Percentiles rank a stretch among this genome's conserved stretches.
Evolutionary conservation across 2,888 invertebrate species (phyloP).

Genomic region (Corbicula japonica): DNA sequence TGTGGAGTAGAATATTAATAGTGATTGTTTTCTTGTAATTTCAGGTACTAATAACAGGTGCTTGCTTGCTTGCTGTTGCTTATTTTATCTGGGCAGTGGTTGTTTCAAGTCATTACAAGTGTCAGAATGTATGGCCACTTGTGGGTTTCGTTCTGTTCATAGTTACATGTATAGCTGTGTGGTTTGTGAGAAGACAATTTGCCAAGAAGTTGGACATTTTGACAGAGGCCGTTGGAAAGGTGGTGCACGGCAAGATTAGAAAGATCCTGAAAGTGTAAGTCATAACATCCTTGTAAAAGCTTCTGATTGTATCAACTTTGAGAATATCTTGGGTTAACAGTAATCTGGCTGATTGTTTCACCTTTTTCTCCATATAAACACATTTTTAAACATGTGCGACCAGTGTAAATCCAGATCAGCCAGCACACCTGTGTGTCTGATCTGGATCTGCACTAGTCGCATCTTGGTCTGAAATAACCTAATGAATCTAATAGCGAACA

Average conservation of each 20-base stretch:
- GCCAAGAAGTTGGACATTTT: conserved; percentile 49
- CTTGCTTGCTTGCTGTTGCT: conserved; percentile 30
- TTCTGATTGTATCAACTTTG: background rate
- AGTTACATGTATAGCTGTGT: conserved; percentile 47
- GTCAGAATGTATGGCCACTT: conserved; percentile 67
- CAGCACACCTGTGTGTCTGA: background rate
- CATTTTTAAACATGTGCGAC: background rate
- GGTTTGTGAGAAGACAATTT: conserved; percentile 59
- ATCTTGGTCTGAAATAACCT: too few species aligned
- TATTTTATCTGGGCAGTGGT: conserved; percentile 74
- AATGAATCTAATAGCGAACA: too few species aligned
- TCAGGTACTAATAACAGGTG: conserved; percentile 18
- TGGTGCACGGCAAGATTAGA: conserved; percentile 31
- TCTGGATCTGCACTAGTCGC: background rate
- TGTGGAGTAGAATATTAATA: background rate
- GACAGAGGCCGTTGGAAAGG: conserved; percentile 25
- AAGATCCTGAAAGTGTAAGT: conserved; percentile 65
- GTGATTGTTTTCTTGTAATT: background rate
- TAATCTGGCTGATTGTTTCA: background rate
- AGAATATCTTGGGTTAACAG: background rate
- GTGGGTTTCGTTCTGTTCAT: conserved; percentile 67
- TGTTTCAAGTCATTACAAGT: conserved; percentile 47
- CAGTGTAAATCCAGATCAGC: background rate
- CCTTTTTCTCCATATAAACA: background rate
- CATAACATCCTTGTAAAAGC: background rate